phyloP scores from a whole-genome alignment of 53 echinoderm and acorn worm species.

The Echinarachnius parma region DNA sequence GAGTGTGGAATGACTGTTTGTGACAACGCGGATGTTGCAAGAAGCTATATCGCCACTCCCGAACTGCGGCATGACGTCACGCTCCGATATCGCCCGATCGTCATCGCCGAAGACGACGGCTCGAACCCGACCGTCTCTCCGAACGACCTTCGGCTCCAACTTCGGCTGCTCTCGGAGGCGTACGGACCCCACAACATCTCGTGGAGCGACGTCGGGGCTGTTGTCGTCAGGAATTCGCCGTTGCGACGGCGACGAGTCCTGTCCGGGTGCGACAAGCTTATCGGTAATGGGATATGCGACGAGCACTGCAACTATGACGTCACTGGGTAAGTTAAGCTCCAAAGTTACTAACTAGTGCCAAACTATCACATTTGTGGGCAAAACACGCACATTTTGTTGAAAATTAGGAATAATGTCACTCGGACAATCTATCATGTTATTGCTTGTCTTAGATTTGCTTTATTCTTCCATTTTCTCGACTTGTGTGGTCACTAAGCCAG shows the following conservation, averaged over 20 bases:
- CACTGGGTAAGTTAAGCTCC: constrained; percentile 56
- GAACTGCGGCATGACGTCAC: constrained; percentile 48
- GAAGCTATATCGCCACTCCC: constrained; percentile 52
- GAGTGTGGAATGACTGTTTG: constrained; percentile 86
- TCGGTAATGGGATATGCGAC: constrained; percentile 70
- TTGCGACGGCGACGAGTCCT: constrained; percentile 63
- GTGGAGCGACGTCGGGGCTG: constrained; percentile 50
- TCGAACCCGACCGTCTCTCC: constrained; percentile 59
- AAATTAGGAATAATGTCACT: no score
- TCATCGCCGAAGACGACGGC: constrained; percentile 79
- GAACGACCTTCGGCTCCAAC: constrained; percentile 55
- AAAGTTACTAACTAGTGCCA: no score
- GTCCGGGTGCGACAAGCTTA: constrained; percentile 42
- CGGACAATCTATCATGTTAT: no score
- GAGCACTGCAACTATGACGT: constrained; percentile 50
- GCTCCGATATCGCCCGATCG: constrained; percentile 67
- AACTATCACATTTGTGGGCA: no score
- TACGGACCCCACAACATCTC: constrained; percentile 71
- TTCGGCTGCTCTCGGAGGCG: constrained; percentile 60
- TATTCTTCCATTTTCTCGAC: no score
- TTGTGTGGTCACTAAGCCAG: no score
- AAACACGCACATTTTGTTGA: no score
- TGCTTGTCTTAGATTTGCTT: no score
- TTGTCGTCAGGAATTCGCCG: constrained; percentile 57
- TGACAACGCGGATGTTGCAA: constrained; percentile 67